Conservation (phyloP, 2,888 invertebrate species). For the Acanthacorydalis orientalis region DNA sequence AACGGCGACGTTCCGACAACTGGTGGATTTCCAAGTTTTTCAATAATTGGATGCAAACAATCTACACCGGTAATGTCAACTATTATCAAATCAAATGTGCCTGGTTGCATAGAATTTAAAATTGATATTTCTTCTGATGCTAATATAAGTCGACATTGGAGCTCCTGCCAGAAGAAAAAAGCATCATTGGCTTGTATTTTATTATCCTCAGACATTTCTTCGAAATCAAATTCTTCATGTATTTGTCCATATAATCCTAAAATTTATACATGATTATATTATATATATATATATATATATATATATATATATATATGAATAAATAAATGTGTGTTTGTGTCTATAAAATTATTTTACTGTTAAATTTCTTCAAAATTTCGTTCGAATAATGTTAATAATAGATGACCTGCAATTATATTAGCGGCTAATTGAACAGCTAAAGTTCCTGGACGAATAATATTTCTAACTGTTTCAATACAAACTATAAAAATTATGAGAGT, state of each 20-base stretch:
- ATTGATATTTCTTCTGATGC: neutral
- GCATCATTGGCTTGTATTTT: too few relatives aligned
- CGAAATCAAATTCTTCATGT: neutral
- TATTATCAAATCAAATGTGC: slow-evolving; percentile 5
- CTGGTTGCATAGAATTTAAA: neutral
- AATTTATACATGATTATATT: neutral
- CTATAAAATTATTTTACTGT: too few relatives aligned
- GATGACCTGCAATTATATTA: too few relatives aligned
- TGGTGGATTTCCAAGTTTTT: neutral
- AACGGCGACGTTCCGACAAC: neutral
- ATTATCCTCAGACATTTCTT: neutral
- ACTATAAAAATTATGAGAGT: too few relatives aligned
- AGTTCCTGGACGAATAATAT: too few relatives aligned
- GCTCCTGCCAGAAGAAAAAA: neutral
- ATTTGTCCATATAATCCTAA: slow-evolving; percentile 1
- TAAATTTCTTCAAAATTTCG: too few relatives aligned
- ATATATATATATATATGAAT: too few relatives aligned
- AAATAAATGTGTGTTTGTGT: too few relatives aligned
- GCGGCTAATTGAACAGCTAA: too few relatives aligned
- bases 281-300: too few relatives aligned
- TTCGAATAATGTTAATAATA: too few relatives aligned
- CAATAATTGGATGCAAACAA: slow-evolving; percentile 2
- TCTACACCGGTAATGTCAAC: neutral
- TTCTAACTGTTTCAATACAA: too few relatives aligned
- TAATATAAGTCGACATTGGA: neutral